Evolutionary conservation across 1,140 invertebrate genomes (phyloP).

Genomic region (Argopecten irradians): DNA sequence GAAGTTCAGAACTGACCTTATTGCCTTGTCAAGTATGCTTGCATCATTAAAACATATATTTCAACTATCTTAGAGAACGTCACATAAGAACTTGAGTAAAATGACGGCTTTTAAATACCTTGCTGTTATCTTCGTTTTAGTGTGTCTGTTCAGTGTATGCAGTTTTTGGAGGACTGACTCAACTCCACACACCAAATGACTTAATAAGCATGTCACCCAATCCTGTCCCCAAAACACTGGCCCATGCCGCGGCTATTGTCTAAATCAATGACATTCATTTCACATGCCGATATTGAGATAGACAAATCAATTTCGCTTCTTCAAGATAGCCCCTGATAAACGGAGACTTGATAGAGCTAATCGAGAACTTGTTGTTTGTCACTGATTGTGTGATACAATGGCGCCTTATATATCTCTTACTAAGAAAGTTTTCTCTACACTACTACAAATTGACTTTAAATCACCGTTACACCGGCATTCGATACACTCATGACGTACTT

Average conservation of each 20-base stretch:
- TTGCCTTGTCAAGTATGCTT: neutral
- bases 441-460: no score
- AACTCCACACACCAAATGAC: neutral
- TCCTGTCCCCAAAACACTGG: neutral
- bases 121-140: neutral
- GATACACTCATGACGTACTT: neutral
- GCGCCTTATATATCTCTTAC: neutral
- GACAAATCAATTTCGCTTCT: neutral
- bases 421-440: no score
- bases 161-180: neutral
- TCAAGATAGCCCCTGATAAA: neutral
- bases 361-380: neutral
- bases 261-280: neutral
- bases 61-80: neutral
- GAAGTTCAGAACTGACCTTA: neutral
- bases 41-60: neutral
- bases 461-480: neutral
- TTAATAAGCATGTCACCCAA: neutral
- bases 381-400: neutral
- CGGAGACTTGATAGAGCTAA: neutral
- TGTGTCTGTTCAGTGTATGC: neutral
- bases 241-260: neutral
- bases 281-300: neutral
- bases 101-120: neutral
- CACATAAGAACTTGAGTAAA: neutral